These are phyloP conservation scores for Drosophila birchii DNA, from an alignment of 2,888 invertebrate species.

Conservation along the genomic window DNA sequence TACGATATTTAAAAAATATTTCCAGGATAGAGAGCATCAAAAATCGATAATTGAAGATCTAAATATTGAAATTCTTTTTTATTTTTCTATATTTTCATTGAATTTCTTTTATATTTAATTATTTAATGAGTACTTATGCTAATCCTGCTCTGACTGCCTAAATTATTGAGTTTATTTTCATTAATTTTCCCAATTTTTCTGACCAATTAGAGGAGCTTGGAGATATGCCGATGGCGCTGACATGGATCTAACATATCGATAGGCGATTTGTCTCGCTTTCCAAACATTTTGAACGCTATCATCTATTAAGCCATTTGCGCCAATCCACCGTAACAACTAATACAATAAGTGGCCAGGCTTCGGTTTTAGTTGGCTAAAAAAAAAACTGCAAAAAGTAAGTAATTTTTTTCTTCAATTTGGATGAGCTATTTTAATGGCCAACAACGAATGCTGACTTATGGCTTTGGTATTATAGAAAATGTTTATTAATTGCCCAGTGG, in stretches of 20 bases:
- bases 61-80: no score
- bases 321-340: conserved; percentile 17
- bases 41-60: background rate
- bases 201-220: background rate
- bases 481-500: conserved; percentile 68
- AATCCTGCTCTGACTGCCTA: background rate
- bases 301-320: conserved; percentile 66
- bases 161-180: background rate
- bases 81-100: no score
- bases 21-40: no score
- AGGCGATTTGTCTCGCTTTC: conserved; percentile 32
- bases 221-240: background rate
- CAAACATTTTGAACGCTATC: conserved; percentile 39
- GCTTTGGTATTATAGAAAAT: conserved; percentile 48
- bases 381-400: conserved; percentile 9
- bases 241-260: conserved; percentile 25
- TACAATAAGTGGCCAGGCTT: background rate
- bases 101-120: background rate
- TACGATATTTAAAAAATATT: no score
- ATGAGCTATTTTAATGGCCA: conserved; percentile 69
- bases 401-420: conserved; percentile 65
- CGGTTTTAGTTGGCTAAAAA: conserved; percentile 12
- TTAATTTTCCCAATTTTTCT: background rate
- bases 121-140: background rate
- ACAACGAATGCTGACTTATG: conserved; percentile 49